phyloP scores from a whole-genome alignment of 2,797 vertebrate species.

The Huso huso region DNA sequence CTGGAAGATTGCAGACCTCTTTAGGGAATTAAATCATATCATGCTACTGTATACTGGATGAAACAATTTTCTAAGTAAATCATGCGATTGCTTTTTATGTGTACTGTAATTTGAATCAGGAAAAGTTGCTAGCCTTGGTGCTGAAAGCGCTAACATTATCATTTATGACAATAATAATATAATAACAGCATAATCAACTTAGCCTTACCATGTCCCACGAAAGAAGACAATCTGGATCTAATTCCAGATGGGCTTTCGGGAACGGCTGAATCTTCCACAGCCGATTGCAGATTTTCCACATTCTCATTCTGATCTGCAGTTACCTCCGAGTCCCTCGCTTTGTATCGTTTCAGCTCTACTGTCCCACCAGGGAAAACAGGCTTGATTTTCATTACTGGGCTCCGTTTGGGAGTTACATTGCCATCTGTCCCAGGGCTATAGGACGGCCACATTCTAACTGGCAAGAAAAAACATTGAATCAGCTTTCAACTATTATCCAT shows the following conservation, averaged over 20 bases:
- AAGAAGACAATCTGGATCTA: slow-evolving; percentile 28
- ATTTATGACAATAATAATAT: too few species aligned
- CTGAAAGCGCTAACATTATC: neutral
- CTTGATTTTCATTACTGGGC: slow-evolving; percentile 45
- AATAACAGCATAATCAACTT: too few species aligned
- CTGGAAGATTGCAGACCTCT: too few species aligned
- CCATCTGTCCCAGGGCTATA: slow-evolving; percentile 34
- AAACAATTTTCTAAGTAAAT: too few species aligned
- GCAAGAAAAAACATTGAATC: neutral
- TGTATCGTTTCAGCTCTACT: slow-evolving; percentile 44
- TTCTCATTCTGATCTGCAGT: slow-evolving; percentile 22
- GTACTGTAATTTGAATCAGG: too few species aligned
- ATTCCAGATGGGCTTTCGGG: slow-evolving; percentile 45
- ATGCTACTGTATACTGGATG: too few species aligned
- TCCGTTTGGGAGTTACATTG: slow-evolving; percentile 39
- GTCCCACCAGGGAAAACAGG: slow-evolving; percentile 24
- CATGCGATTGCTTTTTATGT: too few species aligned
- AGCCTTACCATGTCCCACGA: slow-evolving; percentile 29
- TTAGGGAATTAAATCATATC: too few species aligned
- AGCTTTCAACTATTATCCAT: neutral
- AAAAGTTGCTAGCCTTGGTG: neutral
- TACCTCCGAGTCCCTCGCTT: slow-evolving; percentile 29
- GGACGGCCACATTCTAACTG: slow-evolving; percentile 30
- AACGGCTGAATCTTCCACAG: slow-evolving; percentile 44
- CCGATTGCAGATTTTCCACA: slow-evolving; percentile 39